phyloP scores from a whole-genome alignment of 2,113 vertebrate genomes.

The Malaclemys terrapin region DNA sequence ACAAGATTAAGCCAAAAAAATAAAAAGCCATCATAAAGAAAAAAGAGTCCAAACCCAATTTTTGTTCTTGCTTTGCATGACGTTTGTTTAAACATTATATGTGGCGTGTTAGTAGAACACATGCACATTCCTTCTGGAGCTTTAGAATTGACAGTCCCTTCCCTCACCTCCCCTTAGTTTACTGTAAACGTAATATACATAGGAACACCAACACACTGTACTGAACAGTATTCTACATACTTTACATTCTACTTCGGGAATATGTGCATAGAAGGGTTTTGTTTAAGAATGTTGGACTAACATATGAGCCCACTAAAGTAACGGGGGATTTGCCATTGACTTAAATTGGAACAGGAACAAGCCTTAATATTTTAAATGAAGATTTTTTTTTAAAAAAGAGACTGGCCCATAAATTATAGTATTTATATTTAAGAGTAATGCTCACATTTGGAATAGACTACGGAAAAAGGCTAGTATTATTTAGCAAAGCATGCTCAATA shows the following conservation, averaged over 20 bases:
- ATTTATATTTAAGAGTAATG: background rate
- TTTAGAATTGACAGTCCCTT: background rate
- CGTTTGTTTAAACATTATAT: background rate
- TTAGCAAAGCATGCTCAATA: fast-evolving
- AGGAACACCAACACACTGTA: background rate
- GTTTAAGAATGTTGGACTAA: background rate
- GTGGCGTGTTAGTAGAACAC: background rate
- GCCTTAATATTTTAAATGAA: background rate
- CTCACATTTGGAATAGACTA: background rate
- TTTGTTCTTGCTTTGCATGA: background rate
- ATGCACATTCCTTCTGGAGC: background rate
- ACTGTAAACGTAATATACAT: background rate
- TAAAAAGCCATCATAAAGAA: background rate
- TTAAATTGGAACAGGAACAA: background rate
- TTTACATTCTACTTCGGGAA: background rate
- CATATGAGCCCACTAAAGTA: background rate
- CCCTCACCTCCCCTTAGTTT: background rate
- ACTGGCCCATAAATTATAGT: background rate
- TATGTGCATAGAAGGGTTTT: background rate
- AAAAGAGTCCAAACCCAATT: background rate
- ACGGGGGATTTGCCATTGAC: background rate
- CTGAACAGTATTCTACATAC: background rate
- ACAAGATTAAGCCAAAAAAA: background rate
- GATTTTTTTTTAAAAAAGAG: background rate
- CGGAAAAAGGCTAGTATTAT: background rate